These are phyloP conservation scores for Stigmatopora nigra DNA, from an alignment of 2,113 vertebrate species.

Conservation along the genomic window DNA sequence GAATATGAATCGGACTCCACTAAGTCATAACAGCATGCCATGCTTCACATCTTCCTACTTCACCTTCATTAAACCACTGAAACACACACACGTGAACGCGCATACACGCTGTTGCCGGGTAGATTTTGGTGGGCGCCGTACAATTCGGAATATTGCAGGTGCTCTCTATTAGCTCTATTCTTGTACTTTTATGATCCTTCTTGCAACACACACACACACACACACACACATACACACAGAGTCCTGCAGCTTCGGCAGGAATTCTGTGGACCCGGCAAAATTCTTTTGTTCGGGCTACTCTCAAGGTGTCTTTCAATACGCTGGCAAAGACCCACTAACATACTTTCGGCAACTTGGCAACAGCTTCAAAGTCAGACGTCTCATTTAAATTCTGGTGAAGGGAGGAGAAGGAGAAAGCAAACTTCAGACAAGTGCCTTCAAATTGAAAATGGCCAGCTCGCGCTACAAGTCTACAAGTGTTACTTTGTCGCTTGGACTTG, in stretches of 20 bases:
- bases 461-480: conserved; percentile 9
- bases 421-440: conserved; percentile 55
- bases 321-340: conserved; percentile 61
- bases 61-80: conserved; percentile 32
- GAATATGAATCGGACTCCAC: conserved; percentile 21
- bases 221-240: conserved; percentile 13
- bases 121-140: conserved; percentile 35
- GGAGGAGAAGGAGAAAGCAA: conserved; percentile 38
- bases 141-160: conserved; percentile 38
- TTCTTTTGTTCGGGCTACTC: conserved; percentile 46
- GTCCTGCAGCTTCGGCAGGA: conserved; percentile 21
- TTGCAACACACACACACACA: not conserved
- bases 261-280: conserved; percentile 37
- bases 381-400: conserved; percentile 69
- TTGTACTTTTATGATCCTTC: conserved; percentile 8
- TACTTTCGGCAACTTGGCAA: conserved; percentile 67
- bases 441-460: conserved; percentile 57
- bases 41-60: conserved; percentile 45
- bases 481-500: conserved; percentile 11
- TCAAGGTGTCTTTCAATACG: conserved; percentile 58
- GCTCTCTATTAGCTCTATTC: conserved; percentile 29
- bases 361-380: conserved; percentile 67
- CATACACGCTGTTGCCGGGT: conserved; percentile 53
- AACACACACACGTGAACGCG: conserved; percentile 7
- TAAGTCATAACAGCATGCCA: conserved; percentile 38